Conservation (phyloP, 1,140 invertebrate genomes). For the Sycophaga agraensis region DNA sequence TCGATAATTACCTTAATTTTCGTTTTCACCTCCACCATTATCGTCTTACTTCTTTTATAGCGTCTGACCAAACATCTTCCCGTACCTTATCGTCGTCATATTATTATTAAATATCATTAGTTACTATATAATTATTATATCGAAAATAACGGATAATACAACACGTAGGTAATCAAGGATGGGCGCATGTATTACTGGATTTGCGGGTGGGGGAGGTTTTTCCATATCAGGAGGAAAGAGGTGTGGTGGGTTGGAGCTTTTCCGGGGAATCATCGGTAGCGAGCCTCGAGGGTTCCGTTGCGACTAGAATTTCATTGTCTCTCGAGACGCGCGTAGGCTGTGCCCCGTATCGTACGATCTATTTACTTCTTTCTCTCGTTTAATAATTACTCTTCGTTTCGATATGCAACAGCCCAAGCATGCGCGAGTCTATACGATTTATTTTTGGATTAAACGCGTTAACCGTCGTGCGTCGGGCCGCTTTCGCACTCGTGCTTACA, state of each 20-base stretch:
- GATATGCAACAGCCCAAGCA: conserved; percentile 25
- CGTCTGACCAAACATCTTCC: conserved; percentile 58
- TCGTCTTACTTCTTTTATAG: conserved; percentile 27
- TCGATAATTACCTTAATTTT: conserved; percentile 30
- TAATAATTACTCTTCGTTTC: conserved; percentile 3
- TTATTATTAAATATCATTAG: conserved; percentile 59
- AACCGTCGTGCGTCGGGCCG: conserved; percentile 4
- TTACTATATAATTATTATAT: conserved; percentile 59
- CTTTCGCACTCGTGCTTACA: too few relatives aligned
- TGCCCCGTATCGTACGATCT: not conserved
- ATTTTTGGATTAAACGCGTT: conserved; percentile 26
- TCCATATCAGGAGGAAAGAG: conserved; percentile 25
- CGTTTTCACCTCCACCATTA: conserved; percentile 8
- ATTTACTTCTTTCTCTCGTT: not conserved
- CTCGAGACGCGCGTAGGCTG: conserved; percentile 25
- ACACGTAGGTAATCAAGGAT: conserved; percentile 55
- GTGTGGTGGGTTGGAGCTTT: not conserved
- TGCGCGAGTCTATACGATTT: not conserved
- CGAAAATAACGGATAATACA: conserved; percentile 61
- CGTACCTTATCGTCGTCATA: conserved; percentile 59
- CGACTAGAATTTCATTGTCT: conserved; percentile 7
- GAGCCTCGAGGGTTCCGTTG: conserved; percentile 5
- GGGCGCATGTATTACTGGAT: conserved; percentile 34
- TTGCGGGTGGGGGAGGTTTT: conserved; percentile 24
- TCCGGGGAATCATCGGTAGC: not conserved